Base-by-base conservation (phyloP, 2,797 vertebrate species). In the Myotis findleyi region DNA sequence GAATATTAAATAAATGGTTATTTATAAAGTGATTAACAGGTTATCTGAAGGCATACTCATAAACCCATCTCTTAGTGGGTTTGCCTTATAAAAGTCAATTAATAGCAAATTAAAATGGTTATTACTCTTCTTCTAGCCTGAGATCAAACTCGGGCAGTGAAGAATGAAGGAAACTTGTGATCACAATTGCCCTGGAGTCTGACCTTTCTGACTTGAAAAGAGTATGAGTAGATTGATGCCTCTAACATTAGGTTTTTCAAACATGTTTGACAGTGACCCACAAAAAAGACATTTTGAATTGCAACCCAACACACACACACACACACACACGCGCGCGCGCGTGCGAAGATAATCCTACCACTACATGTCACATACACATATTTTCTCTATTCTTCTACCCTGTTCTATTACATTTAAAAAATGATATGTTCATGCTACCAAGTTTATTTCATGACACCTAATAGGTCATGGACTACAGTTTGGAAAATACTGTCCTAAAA, bases 61-160 rank as follows among this genome's bases (percentile, higher is more conserved):
- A 76, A 95, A 93, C 62, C 92, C 21, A 25, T 62, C 21, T 79
- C 55, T 79, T 51, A 91, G 83, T 91, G 69, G 25, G 66, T 77
- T 85, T 96, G 6, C 51, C 77, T 87, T 75, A 41, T 82, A 64
- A 95, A 93, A 36, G 30, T 87, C 85, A 85, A 88, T 69, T 86
- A 69, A 91, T 66, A 79, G 84, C 82, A 59, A 91, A 62, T 59
- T 81, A 44, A 94, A 89, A 87, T 36, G 14, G 13, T 17, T 88
- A 55, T 82, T 83, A 75, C 23, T 69, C 62, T 88, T 87, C 30
- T 81, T 27, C 41, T 64, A 66, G 38, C 62, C 73, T 75, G 20
- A 87, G n/a, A n/a, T 81, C 41, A 53, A 62, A 77, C 92, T 93
- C 53, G 57, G 62, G 51, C 75, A 86, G 16, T 75, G 55, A 72